Percentiles rank a stretch among this genome's conserved stretches.
Evolutionary conservation across 1,140 invertebrate species (phyloP).

Genomic region (Gryon sp.): DNA sequence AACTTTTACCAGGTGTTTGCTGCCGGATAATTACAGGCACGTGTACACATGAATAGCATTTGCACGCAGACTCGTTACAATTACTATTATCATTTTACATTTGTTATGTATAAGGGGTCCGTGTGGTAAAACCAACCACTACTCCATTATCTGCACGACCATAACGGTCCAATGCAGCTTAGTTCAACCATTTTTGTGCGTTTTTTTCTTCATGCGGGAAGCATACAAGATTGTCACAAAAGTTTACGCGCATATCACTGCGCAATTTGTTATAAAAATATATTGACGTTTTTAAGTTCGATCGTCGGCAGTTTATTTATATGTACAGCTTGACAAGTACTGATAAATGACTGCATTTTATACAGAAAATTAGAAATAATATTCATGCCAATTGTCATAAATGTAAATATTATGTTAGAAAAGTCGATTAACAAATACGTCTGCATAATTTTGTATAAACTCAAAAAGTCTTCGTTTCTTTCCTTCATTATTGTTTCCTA

Average conservation of each 20-base stretch:
- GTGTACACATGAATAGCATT: conserved; percentile 49
- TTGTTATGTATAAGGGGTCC: conserved; percentile 11
- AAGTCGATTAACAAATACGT: too few relatives aligned
- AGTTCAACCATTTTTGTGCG: conserved; percentile 7
- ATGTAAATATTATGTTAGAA: too few relatives aligned
- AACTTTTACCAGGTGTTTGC: conserved; percentile 50
- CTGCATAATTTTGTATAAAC: too few relatives aligned
- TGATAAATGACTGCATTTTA: too few relatives aligned
- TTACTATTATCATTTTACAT: conserved; percentile 57
- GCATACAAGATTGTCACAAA: conserved; percentile 25
- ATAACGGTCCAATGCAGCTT: conserved; percentile 41
- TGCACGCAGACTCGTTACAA: conserved; percentile 52
- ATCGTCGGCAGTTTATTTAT: conserved; percentile 7
- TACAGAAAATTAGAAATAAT: too few relatives aligned
- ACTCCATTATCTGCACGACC: conserved; percentile 22
- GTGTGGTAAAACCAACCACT: too few relatives aligned
- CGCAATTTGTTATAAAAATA: too few relatives aligned
- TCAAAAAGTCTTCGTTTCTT: too few relatives aligned
- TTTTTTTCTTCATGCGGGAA: conserved; percentile 21
- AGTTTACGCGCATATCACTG: neutral
- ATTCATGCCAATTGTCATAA: too few relatives aligned
- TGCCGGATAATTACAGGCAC: conserved; percentile 44
- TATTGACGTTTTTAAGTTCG: neutral
- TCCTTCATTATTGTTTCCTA: too few relatives aligned
- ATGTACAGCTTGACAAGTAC: too few relatives aligned